Evolutionary conservation across 2,113 vertebrate species (phyloP), one percentile per base, ranked within the genome.

Genomic region (Pollimyrus isidori): DNA sequence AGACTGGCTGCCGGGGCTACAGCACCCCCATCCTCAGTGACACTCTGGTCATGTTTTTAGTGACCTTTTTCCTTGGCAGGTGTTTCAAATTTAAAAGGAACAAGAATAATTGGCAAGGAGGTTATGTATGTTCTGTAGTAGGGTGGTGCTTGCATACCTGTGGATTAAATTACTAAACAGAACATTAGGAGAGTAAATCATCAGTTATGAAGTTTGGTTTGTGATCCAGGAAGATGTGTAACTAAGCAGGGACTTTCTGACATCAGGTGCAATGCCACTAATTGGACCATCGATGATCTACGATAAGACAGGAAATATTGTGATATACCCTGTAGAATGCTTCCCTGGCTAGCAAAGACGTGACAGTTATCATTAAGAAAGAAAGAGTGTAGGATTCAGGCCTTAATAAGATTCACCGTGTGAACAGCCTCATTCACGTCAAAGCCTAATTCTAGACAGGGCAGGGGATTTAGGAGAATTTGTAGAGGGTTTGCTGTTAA

Each of bases 11-110:
- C 17, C 15, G 9, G 35, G 19, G 30, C 30, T 87, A 39, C 88
- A 92, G 96, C 93, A 99, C 98, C 97, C 93, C 97, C 98, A 93
- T 95, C 95, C 89, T 97, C 97, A 0, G 94, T 97, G 92, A 98
- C 97, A 0, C 95, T 95, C 48, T 95, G 96, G 93, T 98, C 98
- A 69, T 45, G 0, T 26, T 35, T 35, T 76, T 15, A 17, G 30
- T 76, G 65, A 73, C 65, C 4, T 73, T 73, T 73, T 17, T 39
- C 11, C 30, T 30, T 35, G 69, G 30, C 69, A 30, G 69, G 13
- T 76, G 26, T 42, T 42, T 80, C 35, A 1, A 42, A 35, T 42
- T 42, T 80, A 19, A 17, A 80, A 42, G 73, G 13, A 80, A 80
- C 15, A 80, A 42, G 73, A 80, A 80, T 80, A 42, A 80, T 3